phyloP scores from a whole-genome alignment of 1,140 invertebrate genomes.

The Cyclargus thomasi region DNA sequence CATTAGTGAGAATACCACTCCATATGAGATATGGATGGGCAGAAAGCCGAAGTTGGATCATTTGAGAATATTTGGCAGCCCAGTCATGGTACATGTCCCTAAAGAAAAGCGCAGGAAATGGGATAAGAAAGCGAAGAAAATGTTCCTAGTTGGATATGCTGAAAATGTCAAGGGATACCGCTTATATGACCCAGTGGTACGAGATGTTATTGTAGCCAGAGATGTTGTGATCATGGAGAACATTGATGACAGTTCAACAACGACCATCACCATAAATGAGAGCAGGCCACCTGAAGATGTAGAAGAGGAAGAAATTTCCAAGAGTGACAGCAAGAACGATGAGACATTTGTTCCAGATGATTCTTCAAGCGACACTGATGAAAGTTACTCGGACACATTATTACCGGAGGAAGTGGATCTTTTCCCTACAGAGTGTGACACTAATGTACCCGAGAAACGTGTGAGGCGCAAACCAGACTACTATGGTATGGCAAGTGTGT shows the following conservation, averaged over 20 bases:
- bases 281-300: background rate
- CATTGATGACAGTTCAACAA: conserved; percentile 9
- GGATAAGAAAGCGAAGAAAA: conserved; percentile 23
- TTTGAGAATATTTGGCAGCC: conserved; percentile 20
- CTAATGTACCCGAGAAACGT: conserved; percentile 15
- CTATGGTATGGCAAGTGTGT: conserved; percentile 7
- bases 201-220: conserved; percentile 19
- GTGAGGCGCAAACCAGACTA: conserved; percentile 18
- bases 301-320: conserved; percentile 10
- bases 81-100: conserved; percentile 21
- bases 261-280: background rate
- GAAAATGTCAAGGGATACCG: conserved; percentile 21
- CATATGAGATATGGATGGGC: conserved; percentile 24
- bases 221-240: conserved; percentile 20
- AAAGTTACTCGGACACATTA: background rate
- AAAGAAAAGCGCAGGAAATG: conserved; percentile 22
- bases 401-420: conserved; percentile 6
- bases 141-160: conserved; percentile 22
- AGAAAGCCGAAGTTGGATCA: conserved; percentile 21
- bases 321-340: conserved; percentile 11
- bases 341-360: conserved; percentile 10
- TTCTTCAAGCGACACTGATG: conserved; percentile 17
- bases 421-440: background rate
- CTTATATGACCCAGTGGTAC: conserved; percentile 7
- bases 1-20: conserved; percentile 15